Evolutionary conservation across 2,113 vertebrate genomes (phyloP).

Genomic region (Oplegnathus fasciatus): DNA sequence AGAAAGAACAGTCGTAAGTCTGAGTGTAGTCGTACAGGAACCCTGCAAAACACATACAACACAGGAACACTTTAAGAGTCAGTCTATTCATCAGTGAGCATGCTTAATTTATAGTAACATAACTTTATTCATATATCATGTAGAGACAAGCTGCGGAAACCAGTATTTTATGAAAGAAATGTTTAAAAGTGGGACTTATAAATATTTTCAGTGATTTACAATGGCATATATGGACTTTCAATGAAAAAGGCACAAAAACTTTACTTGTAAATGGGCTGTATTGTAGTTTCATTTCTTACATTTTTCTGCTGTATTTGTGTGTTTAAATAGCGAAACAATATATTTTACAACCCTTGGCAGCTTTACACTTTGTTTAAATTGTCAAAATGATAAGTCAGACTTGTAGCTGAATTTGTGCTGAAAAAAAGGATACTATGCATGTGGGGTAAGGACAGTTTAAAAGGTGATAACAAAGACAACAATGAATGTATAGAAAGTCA

Average conservation of each 20-base stretch:
- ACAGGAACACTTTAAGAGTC: background rate
- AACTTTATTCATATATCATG: no score
- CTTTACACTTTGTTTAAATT: background rate
- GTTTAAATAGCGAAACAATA: background rate
- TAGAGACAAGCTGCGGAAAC: background rate
- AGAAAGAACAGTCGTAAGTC: constrained; percentile 93
- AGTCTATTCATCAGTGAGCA: background rate
- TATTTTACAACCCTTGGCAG: background rate
- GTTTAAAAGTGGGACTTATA: background rate
- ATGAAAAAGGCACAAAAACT: background rate
- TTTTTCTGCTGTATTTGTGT: background rate
- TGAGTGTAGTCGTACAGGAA: constrained; percentile 94
- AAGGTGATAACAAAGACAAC: background rate
- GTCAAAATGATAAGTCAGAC: background rate
- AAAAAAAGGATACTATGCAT: background rate
- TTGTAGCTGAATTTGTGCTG: background rate
- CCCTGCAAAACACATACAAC: constrained; percentile 81
- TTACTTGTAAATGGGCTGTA: background rate
- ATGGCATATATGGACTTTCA: background rate
- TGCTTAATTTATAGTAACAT: background rate
- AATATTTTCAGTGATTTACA: background rate
- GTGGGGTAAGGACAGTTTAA: background rate
- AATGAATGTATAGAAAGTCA: background rate
- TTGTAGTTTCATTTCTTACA: background rate
- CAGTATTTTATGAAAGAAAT: no score